Evolutionary conservation across 1,140 invertebrate genomes (phyloP), one percentile per base, ranked within the genome.

Genomic region (Trichonephila clavipes): DNA sequence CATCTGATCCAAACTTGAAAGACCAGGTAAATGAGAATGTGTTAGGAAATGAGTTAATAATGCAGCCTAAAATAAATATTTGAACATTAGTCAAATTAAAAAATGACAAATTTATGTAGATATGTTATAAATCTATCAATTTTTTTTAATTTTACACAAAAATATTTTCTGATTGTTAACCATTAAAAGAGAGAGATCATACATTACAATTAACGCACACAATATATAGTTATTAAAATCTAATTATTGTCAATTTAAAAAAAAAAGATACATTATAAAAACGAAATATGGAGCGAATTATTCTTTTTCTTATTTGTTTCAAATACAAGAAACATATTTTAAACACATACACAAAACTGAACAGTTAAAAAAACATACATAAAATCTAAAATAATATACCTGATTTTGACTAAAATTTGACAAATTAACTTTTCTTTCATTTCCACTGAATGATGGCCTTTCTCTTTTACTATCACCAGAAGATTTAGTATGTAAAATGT

Each of bases 1-100:
- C 99, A 99, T 99, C 96, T 99, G 99, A 96, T 99, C 99, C 40
- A 99, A 97, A 95, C 98, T 99, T 4, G 98, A 99, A 7, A 99
- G 96, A 0, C 99, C 99, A 1, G 99, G 99, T 28, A 99, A 96
- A 96, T 99, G 99, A 2, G 98, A 99, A 95, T 99, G 99, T 0
- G 99, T 99, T 18, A 99, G 96, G 28, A 99, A 96, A 5, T 98
- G 95, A 24, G 95, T 95, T 1, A 95, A 86, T n/a, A 98, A 96
- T 87, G 97, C 96, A 89, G 97, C 97, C 96, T 96, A 28, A 69
- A 86, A 64, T 40, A 44, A 66, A 40, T 40, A 40, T 40, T 40
- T 19, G 59, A 90, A 91, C 40, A 34, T 81, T 2, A 61, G 19
- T 86, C 14, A 21, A 3, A 83, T 51, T 83, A 51, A 58, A 28